phyloP scores from a whole-genome alignment of 2,113 vertebrate species.

The Mixornis gularis region DNA sequence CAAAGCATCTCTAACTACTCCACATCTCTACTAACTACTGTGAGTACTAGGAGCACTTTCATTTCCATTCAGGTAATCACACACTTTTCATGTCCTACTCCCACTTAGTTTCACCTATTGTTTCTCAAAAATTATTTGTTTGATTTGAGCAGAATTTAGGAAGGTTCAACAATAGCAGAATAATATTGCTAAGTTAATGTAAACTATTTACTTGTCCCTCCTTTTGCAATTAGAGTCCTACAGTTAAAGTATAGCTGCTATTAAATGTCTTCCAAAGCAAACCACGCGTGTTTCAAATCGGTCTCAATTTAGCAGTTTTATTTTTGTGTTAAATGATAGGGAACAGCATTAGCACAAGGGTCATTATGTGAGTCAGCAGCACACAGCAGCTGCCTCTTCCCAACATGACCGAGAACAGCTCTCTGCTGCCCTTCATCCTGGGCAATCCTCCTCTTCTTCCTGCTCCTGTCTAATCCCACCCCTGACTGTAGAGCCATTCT shows the following conservation, averaged over 20 bases:
- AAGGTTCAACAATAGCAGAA: not conserved
- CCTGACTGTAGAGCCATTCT: not conserved
- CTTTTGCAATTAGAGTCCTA: not conserved
- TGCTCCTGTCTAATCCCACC: not conserved
- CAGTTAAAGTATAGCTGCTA: not conserved
- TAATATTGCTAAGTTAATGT: not conserved
- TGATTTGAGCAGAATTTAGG: not conserved
- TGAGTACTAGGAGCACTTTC: not conserved
- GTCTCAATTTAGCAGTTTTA: slow-evolving; percentile 36
- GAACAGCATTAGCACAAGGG: slow-evolving; percentile 31
- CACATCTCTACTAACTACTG: not conserved
- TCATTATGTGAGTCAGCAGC: slow-evolving; percentile 50
- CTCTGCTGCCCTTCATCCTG: not conserved
- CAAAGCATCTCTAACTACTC: not conserved
- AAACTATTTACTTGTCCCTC: slow-evolving; percentile 15
- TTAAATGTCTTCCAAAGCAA: slow-evolving; percentile 7
- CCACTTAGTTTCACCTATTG: not conserved
- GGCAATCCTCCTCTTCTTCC: not conserved
- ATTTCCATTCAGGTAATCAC: slow-evolving; percentile 15
- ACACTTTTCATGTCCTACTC: not conserved
- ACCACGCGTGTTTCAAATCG: not conserved
- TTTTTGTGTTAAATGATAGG: slow-evolving; percentile 52
- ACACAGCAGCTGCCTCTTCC: not conserved
- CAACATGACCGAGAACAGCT: not conserved
- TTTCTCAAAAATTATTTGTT: not conserved